phyloP scores from a whole-genome alignment of 2,888 invertebrate species.

The Coelinius sp. region DNA sequence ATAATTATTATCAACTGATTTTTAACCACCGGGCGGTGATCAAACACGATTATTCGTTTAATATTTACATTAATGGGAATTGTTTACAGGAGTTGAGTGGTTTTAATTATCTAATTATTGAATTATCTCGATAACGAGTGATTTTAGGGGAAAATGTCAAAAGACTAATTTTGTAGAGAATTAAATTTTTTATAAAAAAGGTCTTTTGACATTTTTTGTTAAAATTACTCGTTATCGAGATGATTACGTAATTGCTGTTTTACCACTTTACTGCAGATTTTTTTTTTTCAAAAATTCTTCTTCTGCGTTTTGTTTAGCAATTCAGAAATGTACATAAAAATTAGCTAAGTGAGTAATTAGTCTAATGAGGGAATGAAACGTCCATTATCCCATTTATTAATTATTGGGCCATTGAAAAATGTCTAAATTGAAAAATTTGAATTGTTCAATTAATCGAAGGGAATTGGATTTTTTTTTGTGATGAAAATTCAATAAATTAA shows the following conservation, averaged over 20 bases:
- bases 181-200: neutral
- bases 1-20: conserved; percentile 18
- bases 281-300: neutral
- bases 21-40: neutral
- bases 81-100: neutral
- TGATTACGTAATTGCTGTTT: neutral
- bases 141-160: neutral
- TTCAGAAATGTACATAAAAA: conserved; percentile 9
- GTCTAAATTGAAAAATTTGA: neutral
- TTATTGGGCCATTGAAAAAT: neutral
- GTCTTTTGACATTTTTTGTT: neutral
- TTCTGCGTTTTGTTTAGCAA: neutral
- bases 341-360: conserved; percentile 14
- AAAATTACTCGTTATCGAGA: neutral
- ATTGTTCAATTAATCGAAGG: neutral
- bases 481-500: neutral
- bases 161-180: neutral
- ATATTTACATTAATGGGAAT: conserved; percentile 17
- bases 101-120: neutral
- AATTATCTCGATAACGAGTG: neutral
- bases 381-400: neutral
- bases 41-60: neutral
- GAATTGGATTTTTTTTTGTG: neutral
- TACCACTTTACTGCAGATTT: neutral
- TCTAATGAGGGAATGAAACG: conserved; percentile 3